Conservation (phyloP, 2,888 invertebrate genomes). For the Timandra comae region DNA sequence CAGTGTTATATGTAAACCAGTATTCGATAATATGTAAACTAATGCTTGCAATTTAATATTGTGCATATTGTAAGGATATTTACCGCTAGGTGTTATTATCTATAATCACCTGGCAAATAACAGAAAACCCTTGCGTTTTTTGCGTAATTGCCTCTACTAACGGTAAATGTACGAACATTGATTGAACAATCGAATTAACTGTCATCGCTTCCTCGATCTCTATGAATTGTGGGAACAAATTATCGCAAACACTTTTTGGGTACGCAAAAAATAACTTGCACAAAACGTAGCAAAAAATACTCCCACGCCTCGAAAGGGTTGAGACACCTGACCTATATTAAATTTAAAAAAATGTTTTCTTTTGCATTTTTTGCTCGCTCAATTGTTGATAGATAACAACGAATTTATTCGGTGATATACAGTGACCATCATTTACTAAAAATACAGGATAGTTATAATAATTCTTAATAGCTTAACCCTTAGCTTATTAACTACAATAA, state of each 20-base stretch:
- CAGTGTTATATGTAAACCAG: too few species aligned
- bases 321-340: slow-evolving; percentile 75
- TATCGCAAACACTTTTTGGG: slow-evolving; percentile 69
- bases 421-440: slow-evolving; percentile 37
- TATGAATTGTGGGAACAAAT: slow-evolving; percentile 72
- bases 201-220: slow-evolving; percentile 67
- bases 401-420: slow-evolving; percentile 38
- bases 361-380: slow-evolving; percentile 62
- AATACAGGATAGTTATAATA: too few species aligned
- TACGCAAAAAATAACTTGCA: slow-evolving; percentile 59
- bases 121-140: slow-evolving; percentile 27
- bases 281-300: slow-evolving; percentile 60
- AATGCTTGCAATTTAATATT: too few species aligned
- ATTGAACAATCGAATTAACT: slow-evolving; percentile 53
- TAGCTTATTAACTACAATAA: too few species aligned
- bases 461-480: too few species aligned
- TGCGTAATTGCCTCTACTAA: slow-evolving; percentile 37
- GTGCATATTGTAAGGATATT: too few species aligned
- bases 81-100: slow-evolving; percentile 1
- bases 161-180: slow-evolving; percentile 36
- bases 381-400: slow-evolving; percentile 41
- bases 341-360: slow-evolving; percentile 55
- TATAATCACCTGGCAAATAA: slow-evolving; percentile 15
- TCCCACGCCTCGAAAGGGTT: slow-evolving; percentile 75
- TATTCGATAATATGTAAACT: too few species aligned